Base-by-base conservation (phyloP, 2,888 invertebrate species). In the Schizotus pectinicornis region DNA sequence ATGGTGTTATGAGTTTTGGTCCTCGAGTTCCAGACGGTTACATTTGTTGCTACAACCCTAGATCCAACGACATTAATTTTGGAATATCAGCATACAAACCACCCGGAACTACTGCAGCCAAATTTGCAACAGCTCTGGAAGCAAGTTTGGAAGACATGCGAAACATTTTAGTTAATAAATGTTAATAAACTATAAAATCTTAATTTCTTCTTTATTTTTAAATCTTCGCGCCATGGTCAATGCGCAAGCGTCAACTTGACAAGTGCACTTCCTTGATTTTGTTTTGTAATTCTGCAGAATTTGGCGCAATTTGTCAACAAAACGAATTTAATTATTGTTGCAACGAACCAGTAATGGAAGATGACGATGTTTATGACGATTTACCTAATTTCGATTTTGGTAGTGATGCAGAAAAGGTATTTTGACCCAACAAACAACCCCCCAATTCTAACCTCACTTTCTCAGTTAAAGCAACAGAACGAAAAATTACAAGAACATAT, bases 31-130 rank as follows among this genome's bases (percentile, higher is more conserved):
- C 86, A 0, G 88, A 98, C 78, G 97, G 98, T 13, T 98, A 97
- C 78, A 95, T 91, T 6, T 90, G 94, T 68, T 97, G 97, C 80
- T 98, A 98, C 81, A 98, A 97, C 81, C 96, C 97, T 6, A 86
- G 93, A 43, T 81, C 83, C 45, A 80, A 86, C 57, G 86, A 89
- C 72, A 87, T 96, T 14, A 87, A 89, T 74, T 88, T 94, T 73
- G 89, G 88, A 0, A 83, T 91, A 1, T 84, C 91, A 0, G 86
- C 91, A 7, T 91, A 78, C 22, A 81, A 82, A 13, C 82, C 86
- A 74, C 74, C 82, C 0, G 84, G 84, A 53, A 91, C 92, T 0
- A 80, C 83, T 74, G 84, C 88, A n/a, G 75, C 70, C 58, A 74
- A 80, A 63, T 85, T 87, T 81, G 78, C 84, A 37, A 80, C 83